Conservation (phyloP, 1,140 invertebrate genomes). For the Apis cerana region DNA sequence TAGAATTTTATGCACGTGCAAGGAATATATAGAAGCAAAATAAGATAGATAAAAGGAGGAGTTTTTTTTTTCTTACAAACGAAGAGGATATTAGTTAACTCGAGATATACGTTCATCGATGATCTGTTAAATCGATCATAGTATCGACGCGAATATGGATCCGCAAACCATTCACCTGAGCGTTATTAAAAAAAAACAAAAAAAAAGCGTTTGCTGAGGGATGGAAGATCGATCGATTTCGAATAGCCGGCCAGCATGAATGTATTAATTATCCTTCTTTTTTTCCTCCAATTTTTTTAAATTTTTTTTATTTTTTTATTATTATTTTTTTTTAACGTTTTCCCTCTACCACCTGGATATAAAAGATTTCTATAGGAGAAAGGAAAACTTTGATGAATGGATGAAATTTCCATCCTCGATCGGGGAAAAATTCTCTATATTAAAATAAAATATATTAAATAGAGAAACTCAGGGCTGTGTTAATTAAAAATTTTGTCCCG, state of each 20-base stretch:
- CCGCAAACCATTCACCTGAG: neutral
- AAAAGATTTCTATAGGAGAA: neutral
- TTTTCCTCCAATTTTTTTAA: too few relatives aligned
- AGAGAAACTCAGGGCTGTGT: fast-evolving
- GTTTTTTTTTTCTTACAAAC: too few relatives aligned
- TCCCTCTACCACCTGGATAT: fast-evolving
- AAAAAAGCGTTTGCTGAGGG: too few relatives aligned
- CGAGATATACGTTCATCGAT: too few relatives aligned
- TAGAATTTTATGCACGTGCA: too few relatives aligned
- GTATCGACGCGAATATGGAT: neutral
- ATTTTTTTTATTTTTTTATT: too few relatives aligned
- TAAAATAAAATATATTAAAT: neutral
- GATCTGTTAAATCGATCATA: constrained; percentile 8
- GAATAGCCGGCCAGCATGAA: neutral
- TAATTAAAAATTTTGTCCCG: neutral
- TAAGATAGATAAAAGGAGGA: too few relatives aligned
- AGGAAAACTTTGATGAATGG: neutral
- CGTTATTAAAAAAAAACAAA: constrained; percentile 7
- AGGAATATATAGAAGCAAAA: too few relatives aligned
- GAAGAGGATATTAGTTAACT: neutral
- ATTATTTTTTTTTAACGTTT: neutral
- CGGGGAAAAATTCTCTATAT: too few relatives aligned
- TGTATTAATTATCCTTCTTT: neutral
- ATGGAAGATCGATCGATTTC: neutral
- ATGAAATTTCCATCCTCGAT: neutral